A percentile compares a stretch with the other conserved stretches of the same genome.
These are phyloP conservation scores for Argyrosomus japonicus DNA, from an alignment of 2,113 vertebrate genomes.

Conservation along the genomic window DNA sequence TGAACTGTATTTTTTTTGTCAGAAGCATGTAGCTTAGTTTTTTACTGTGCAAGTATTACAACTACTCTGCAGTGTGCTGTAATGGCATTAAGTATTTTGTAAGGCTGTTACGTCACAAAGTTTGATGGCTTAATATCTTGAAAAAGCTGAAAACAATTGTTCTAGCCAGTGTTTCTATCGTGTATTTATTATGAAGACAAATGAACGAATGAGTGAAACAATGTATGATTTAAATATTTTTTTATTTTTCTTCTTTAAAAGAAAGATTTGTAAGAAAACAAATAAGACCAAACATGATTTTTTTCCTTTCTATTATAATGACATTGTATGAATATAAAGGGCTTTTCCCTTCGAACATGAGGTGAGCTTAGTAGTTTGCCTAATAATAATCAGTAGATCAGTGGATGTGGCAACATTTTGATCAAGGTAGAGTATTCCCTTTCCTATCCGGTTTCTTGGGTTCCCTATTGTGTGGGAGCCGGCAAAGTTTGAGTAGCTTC, in stretches of 20 bases:
- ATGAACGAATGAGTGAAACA: constrained; percentile 16
- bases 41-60: background rate
- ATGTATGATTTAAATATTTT: constrained; percentile 80
- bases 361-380: constrained; percentile 78
- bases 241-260: constrained; percentile 80
- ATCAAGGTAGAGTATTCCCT: constrained; percentile 68
- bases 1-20: background rate
- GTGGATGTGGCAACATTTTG: constrained; percentile 68
- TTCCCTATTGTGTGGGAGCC: constrained; percentile 23
- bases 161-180: background rate
- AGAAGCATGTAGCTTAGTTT: background rate
- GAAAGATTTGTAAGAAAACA: constrained; percentile 82
- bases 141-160: background rate
- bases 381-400: constrained; percentile 79
- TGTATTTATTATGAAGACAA: background rate
- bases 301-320: constrained; percentile 66
- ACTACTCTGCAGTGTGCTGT: background rate
- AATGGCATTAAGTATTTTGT: background rate
- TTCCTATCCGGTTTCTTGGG: constrained; percentile 48
- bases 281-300: constrained; percentile 77
- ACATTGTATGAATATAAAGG: constrained; percentile 70
- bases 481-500: constrained; percentile 54
- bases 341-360: constrained; percentile 66
- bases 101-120: background rate
- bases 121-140: too few species aligned